phyloP scores from a whole-genome alignment of 1,140 invertebrate species.

The Zaprionus vittiger region DNA sequence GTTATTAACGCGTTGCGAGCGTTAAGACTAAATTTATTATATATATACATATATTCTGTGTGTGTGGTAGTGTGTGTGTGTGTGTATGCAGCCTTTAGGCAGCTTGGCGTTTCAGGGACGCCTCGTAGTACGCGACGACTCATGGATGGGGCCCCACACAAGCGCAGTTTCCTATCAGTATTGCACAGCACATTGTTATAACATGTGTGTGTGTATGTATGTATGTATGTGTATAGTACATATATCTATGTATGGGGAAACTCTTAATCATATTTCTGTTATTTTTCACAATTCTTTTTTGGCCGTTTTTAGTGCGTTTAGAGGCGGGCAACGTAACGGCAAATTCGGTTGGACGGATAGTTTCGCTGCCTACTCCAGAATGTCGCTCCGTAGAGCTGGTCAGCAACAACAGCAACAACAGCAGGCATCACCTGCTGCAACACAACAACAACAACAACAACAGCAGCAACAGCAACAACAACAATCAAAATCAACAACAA shows the following conservation, averaged over 20 bases:
- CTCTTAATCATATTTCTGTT: conserved; percentile 62
- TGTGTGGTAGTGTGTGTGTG: background rate
- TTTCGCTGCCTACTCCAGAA: conserved; percentile 12
- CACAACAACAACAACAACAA: conserved; percentile 10
- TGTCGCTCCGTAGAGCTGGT: conserved; percentile 49
- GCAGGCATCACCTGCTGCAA: too few relatives aligned
- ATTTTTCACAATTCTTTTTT: conserved; percentile 34
- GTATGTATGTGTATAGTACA: conserved; percentile 20
- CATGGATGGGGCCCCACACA: conserved; percentile 22
- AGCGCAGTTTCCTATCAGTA: conserved; percentile 31
- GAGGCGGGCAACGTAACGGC: conserved; percentile 48
- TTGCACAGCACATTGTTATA: background rate
- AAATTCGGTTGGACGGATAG: conserved; percentile 13
- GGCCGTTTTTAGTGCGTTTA: conserved; percentile 66
- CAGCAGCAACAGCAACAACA: conserved; percentile 7
- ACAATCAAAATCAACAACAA: conserved; percentile 67
- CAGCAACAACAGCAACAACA: conserved; percentile 6
- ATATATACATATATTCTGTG: background rate
- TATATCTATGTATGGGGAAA: conserved; percentile 24
- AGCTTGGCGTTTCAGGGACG: conserved; percentile 33
- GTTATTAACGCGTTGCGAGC: conserved; percentile 7
- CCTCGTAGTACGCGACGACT: conserved; percentile 2
- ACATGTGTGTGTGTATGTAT: conserved; percentile 1
- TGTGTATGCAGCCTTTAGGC: conserved; percentile 8
- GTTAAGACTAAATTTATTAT: background rate